These are phyloP conservation scores for Oplegnathus fasciatus DNA, from an alignment of 2,113 vertebrate species.

Conservation along the genomic window DNA sequence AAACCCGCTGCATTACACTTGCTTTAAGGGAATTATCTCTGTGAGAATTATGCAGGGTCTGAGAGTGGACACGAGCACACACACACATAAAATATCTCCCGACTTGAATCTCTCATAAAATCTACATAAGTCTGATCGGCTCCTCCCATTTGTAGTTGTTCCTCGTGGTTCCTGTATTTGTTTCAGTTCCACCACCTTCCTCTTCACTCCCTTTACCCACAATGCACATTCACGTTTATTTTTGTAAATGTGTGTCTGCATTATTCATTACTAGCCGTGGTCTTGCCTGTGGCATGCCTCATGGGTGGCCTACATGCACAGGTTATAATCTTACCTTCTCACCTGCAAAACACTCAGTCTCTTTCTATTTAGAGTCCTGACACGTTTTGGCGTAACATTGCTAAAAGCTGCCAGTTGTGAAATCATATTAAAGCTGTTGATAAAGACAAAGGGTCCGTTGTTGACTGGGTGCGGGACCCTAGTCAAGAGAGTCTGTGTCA, in stretches of 20 bases:
- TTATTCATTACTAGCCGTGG: constrained; percentile 27
- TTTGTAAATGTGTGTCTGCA: constrained; percentile 21
- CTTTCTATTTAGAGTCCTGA: neutral
- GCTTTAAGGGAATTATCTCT: constrained; percentile 67
- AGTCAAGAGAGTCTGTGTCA: constrained; percentile 7
- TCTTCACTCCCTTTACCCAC: neutral
- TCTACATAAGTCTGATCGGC: constrained; percentile 10
- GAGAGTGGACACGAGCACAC: constrained; percentile 27
- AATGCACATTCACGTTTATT: constrained; percentile 23
- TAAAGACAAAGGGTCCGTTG: constrained; percentile 49
- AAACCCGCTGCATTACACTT: constrained; percentile 59
- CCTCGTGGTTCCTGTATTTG: neutral
- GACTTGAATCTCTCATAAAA: constrained; percentile 42
- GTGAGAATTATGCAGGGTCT: constrained; percentile 23
- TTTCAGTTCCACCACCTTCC: neutral
- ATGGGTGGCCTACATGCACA: constrained; percentile 27
- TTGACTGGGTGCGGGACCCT: constrained; percentile 21
- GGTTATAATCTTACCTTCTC: constrained; percentile 19
- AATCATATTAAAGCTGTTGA: constrained; percentile 24
- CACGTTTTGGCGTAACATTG: neutral
- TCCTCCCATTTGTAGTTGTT: neutral
- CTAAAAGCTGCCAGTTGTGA: neutral
- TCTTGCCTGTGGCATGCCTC: constrained; percentile 21
- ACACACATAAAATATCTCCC: constrained; percentile 26
- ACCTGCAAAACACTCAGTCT: neutral